Evolutionary conservation across 1,140 invertebrate genomes (phyloP).

Genomic region (Phymastichus coffea): DNA sequence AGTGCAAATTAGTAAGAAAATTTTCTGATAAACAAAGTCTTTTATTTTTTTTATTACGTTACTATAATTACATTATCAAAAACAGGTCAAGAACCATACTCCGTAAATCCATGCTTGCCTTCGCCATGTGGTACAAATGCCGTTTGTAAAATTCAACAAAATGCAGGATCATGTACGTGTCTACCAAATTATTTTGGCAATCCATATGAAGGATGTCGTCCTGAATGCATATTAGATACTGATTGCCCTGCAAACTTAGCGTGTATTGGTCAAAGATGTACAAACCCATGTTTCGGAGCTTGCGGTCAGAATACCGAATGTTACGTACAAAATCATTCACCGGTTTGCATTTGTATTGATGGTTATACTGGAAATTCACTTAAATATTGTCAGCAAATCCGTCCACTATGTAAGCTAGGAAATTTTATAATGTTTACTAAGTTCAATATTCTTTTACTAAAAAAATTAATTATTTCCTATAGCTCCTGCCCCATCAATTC

Average conservation of each 20-base stretch:
- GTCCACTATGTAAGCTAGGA: background rate
- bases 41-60: constrained; percentile 5
- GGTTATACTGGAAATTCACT: constrained; percentile 71
- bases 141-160: constrained; percentile 45
- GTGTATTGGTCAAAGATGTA: constrained; percentile 54
- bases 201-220: constrained; percentile 55
- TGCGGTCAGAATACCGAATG: constrained; percentile 60
- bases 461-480: background rate
- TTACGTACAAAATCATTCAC: constrained; percentile 58
- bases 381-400: constrained; percentile 52
- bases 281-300: constrained; percentile 57
- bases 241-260: constrained; percentile 55
- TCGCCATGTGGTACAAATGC: constrained; percentile 61
- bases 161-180: constrained; percentile 31
- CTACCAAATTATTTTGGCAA: constrained; percentile 57
- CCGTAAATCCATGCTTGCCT: constrained; percentile 64
- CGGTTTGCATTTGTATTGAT: constrained; percentile 59
- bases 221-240: constrained; percentile 55
- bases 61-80: constrained; percentile 34
- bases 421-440: background rate
- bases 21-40: background rate
- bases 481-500: background rate
- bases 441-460: too few relatives aligned
- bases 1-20: constrained; percentile 57
- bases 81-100: too few relatives aligned